Percentiles rank a stretch among this genome's conserved stretches.
Conservation (phyloP, 2,888 invertebrate species). For the Carcina quercana region DNA sequence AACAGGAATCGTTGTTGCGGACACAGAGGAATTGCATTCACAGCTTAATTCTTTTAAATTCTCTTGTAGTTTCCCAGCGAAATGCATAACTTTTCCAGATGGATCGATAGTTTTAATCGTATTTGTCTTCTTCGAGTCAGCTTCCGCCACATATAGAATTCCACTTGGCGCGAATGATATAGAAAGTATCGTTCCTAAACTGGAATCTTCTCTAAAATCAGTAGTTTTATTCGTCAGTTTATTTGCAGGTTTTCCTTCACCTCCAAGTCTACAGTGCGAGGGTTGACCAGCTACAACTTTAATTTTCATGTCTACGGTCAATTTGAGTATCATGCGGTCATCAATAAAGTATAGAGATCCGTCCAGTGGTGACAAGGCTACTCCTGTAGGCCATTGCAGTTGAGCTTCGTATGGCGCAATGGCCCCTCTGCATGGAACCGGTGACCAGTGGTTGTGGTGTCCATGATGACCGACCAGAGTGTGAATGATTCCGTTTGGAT, state of each 20-base stretch:
- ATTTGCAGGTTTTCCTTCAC: slow-evolving; percentile 55
- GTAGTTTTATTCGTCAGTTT: slow-evolving; percentile 58
- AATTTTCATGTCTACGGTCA: slow-evolving; percentile 93
- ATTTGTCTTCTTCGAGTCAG: slow-evolving; percentile 90
- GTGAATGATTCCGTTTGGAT: slow-evolving; percentile 91
- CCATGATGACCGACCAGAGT: slow-evolving; percentile 97
- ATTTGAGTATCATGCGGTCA: slow-evolving; percentile 91
- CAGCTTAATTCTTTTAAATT: slow-evolving; percentile 71
- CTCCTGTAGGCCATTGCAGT: slow-evolving; percentile 97
- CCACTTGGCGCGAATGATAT: slow-evolving; percentile 94
- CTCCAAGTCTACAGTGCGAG: slow-evolving; percentile 86
- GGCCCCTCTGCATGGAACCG: slow-evolving; percentile 92
- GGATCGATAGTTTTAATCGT: slow-evolving; percentile 90
- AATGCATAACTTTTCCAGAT: slow-evolving; percentile 91
- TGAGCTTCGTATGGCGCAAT: slow-evolving; percentile 91
- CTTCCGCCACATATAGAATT: slow-evolving; percentile 94
- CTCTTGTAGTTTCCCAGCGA: slow-evolving; percentile 90
- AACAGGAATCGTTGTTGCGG: slow-evolving; percentile 66
- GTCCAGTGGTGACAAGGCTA: slow-evolving; percentile 95
- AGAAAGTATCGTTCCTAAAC: slow-evolving; percentile 89
- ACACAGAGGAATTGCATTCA: slow-evolving; percentile 73
- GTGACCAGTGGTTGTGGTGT: slow-evolving; percentile 95
- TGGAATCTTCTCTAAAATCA: slow-evolving; percentile 77
- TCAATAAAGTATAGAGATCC: slow-evolving; percentile 97
- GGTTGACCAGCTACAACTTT: slow-evolving; percentile 97